Base-by-base conservation (phyloP, 2,797 vertebrate species). In the Acanthopagrus latus region DNA sequence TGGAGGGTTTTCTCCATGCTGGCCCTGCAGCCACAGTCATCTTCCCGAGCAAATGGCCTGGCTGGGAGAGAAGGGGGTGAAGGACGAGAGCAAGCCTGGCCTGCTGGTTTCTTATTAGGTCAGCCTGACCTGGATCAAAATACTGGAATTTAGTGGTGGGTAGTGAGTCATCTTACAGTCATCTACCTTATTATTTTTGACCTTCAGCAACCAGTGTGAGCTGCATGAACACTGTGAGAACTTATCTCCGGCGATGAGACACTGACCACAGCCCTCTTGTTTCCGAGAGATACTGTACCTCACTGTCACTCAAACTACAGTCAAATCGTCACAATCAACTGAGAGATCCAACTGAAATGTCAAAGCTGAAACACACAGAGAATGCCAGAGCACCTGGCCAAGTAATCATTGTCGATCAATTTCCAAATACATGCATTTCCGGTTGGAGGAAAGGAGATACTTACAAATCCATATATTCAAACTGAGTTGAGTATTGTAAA, bases 1-100 rank as follows among this genome's bases (percentile, higher is more conserved):
- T 52, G 11, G 55, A 79, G 74, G 76, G 71, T 80, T 83, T 87
- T 76, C n/a, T 74, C 60, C 76, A 60, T 13, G 77, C 72, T 82
- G 69, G 74, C 55, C 78, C 67, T 83, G 73, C 51, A 78, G 83
- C 82, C 80, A 64, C 56, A 65, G 47, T 76, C 64, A 69, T 23
- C 16, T 27, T 62, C 21, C 52, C 59, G 29, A 79, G 48, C 18
- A 64, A 68, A 74, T 11, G 3, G 47, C 54, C 47, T 44, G 18
- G 29, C 27, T 63, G 64, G 17, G 17, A 67, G 64, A 57, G 17
- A 25, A 25, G 58, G 21, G 7, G 46, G 43, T 7, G 65, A 33
- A 46, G 54, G 25, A 62, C 4, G 4, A 71, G 17, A 55, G 65
- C 64, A 71, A 64, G 62, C 25, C 48, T 46, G 48, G 64, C 57